These are phyloP conservation scores for Cynopterus brachyotis DNA, from an alignment of 2,113 vertebrate species.

Conservation along the genomic window DNA sequence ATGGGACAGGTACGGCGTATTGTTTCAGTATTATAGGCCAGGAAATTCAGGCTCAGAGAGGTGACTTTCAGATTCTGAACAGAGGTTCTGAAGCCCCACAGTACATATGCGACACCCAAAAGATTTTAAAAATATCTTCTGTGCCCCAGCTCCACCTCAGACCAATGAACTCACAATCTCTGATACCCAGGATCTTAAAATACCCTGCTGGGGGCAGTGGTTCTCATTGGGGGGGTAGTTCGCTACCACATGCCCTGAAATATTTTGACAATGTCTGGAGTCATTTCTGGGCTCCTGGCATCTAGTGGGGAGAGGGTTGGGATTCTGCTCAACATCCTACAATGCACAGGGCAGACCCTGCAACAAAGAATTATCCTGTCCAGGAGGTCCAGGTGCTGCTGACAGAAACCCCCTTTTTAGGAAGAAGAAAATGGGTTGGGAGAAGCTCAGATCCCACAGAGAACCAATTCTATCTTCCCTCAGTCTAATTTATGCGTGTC, in stretches of 20 bases:
- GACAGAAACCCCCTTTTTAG: no score
- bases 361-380: not conserved
- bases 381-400: not conserved
- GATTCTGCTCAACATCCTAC: not conserved
- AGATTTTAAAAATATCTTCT: not conserved
- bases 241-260: not conserved
- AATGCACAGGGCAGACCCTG: no score
- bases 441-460: not conserved
- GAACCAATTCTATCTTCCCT: not conserved
- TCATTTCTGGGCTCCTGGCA: not conserved
- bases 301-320: not conserved
- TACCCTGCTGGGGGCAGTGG: not conserved
- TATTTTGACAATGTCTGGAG: not conserved
- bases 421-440: not conserved
- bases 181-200: not conserved
- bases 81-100: not conserved
- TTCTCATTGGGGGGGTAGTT: not conserved
- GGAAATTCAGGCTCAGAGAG: not conserved
- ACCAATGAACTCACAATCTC: not conserved
- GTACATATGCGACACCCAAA: not conserved
- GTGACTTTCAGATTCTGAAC: not conserved
- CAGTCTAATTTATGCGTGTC: not conserved
- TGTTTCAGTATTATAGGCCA: not conserved
- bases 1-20: not conserved
- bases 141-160: not conserved